These are phyloP conservation scores for Mesoclemmys tuberculata DNA, from an alignment of 2,113 vertebrate genomes.

Conservation along the genomic window DNA sequence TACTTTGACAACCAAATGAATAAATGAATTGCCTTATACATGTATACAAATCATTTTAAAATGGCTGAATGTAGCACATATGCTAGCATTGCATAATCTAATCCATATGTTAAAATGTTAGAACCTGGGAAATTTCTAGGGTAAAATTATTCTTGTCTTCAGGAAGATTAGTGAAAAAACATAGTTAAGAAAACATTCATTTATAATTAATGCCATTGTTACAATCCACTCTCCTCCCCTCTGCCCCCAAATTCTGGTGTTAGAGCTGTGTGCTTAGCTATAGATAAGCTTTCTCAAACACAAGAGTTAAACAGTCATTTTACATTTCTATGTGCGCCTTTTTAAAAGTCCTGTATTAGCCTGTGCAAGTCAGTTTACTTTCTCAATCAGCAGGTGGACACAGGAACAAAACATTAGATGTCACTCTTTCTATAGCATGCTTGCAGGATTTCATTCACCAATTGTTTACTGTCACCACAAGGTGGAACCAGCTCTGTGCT, in stretches of 20 bases:
- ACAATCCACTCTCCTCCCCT: not conserved
- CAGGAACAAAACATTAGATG: constrained; percentile 11
- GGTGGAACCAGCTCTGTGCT: not conserved
- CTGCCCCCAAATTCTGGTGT: accelerated
- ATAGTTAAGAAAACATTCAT: not conserved
- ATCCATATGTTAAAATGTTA: constrained; percentile 56
- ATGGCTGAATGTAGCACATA: constrained; percentile 4
- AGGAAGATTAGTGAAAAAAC: not conserved
- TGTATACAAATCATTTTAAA: constrained; percentile 21
- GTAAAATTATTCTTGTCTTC: not conserved
- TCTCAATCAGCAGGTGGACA: constrained; percentile 54
- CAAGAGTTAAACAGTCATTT: not conserved
- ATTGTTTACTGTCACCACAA: not conserved
- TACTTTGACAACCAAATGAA: constrained; percentile 30
- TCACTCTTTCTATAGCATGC: not conserved
- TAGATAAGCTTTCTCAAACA: accelerated
- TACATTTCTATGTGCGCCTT: not conserved
- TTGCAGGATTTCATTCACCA: not conserved
- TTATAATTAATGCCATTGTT: accelerated
- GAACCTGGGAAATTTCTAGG: constrained; percentile 23
- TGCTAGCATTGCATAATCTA: constrained; percentile 24
- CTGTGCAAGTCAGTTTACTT: not conserved
- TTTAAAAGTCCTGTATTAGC: not conserved
- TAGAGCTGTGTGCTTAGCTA: not conserved
- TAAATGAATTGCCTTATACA: constrained; percentile 5